Evolutionary conservation across 1,140 invertebrate species (phyloP).

Genomic region (Brachionus paranguensis): DNA sequence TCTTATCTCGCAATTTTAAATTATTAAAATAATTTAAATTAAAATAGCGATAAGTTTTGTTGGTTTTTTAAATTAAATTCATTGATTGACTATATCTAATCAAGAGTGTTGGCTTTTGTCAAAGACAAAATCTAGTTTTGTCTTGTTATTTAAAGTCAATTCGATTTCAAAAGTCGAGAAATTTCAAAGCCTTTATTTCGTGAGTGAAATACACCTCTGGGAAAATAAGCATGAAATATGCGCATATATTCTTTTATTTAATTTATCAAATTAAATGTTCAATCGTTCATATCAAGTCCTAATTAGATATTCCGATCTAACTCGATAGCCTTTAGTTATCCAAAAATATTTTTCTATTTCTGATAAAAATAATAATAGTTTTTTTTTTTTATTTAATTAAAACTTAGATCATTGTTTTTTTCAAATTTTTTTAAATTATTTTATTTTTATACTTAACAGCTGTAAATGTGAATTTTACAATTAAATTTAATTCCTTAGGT

Average conservation of each 20-base stretch:
- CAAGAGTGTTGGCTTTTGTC: neutral
- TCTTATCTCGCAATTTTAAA: constrained; percentile 23
- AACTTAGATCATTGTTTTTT: neutral
- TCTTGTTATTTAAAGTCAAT: neutral
- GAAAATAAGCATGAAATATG: neutral
- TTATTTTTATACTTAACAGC: neutral
- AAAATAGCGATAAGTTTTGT: constrained; percentile 18
- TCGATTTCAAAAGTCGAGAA: neutral
- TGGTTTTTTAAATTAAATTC: constrained; percentile 8
- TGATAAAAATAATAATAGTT: neutral
- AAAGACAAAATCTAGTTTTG: neutral
- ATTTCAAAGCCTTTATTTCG: constrained; percentile 10
- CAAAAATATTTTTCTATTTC: neutral
- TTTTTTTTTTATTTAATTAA: neutral
- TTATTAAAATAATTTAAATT: neutral
- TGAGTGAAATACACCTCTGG: constrained; percentile 4
- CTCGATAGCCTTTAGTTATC: neutral
- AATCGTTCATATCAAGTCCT: neutral
- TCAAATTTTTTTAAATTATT: neutral
- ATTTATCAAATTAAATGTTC: neutral
- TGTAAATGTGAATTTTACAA: no score
- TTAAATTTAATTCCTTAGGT: no score
- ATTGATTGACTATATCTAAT: constrained; percentile 29
- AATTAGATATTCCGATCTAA: neutral
- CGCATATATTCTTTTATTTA: constrained; percentile 1